Evolutionary conservation across 2,797 vertebrate genomes (phyloP).

Genomic region (Peromyscus nudipes): DNA sequence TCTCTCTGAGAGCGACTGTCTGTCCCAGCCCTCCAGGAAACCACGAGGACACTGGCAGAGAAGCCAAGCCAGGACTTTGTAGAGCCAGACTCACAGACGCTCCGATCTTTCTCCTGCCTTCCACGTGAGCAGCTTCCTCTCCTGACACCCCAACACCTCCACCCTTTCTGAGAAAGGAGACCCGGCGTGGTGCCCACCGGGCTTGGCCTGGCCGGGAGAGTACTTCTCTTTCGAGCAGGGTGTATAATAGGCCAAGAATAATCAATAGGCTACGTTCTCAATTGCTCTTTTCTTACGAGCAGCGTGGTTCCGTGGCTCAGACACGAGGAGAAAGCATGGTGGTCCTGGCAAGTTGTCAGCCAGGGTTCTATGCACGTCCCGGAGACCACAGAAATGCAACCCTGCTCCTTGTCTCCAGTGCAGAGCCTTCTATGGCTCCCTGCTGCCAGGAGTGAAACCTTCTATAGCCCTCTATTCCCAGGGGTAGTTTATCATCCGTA

Average conservation of each 20-base stretch:
- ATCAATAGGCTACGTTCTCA: constrained; percentile 62
- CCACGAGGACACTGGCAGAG: constrained; percentile 82
- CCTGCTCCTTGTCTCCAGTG: rapidly evolving
- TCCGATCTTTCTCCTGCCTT: background rate
- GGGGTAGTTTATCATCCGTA: background rate
- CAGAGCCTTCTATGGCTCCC: background rate
- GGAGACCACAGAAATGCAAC: background rate
- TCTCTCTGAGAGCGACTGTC: background rate
- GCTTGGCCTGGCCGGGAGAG: background rate
- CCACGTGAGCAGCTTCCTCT: background rate
- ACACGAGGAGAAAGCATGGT: background rate
- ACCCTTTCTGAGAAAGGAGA: constrained; percentile 76
- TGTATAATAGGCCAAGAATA: constrained; percentile 52
- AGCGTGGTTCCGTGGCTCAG: background rate
- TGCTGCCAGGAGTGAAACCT: background rate
- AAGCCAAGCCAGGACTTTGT: constrained; percentile 78
- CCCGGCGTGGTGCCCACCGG: background rate
- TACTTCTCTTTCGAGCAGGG: background rate
- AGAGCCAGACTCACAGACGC: background rate
- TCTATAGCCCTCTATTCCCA: background rate
- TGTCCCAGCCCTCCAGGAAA: constrained; percentile 60
- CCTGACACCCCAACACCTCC: background rate
- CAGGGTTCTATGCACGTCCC: rapidly evolving
- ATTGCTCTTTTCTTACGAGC: constrained; percentile 49
- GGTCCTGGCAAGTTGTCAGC: background rate